phyloP scores from a whole-genome alignment of 2,888 invertebrate genomes.

The Zaprionus bogoriensis region DNA sequence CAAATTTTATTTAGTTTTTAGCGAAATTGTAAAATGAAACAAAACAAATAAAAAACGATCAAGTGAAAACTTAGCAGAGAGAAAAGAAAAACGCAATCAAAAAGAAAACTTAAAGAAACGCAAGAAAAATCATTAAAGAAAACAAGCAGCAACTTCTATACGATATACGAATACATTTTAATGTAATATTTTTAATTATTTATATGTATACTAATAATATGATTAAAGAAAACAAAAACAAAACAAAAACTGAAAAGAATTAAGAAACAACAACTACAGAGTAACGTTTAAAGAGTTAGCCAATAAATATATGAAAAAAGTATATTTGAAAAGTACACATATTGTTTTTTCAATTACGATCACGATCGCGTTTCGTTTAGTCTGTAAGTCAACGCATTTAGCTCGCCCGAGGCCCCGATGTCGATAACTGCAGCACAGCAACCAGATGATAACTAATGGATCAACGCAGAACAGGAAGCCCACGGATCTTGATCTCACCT shows the following conservation, averaged over 20 bases:
- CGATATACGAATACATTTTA: slow-evolving; percentile 82
- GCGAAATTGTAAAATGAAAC: slow-evolving; percentile 82
- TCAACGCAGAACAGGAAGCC: neutral
- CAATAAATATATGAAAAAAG: slow-evolving; percentile 81
- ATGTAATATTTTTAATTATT: slow-evolving; percentile 82
- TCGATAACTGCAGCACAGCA: too few species aligned
- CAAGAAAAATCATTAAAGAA: slow-evolving; percentile 33
- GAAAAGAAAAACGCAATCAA: slow-evolving; percentile 63
- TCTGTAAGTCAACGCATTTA: slow-evolving; percentile 47
- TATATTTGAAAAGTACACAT: slow-evolving; percentile 80
- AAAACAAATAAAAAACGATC: slow-evolving; percentile 33
- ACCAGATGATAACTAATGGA: too few species aligned
- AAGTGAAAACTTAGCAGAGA: slow-evolving; percentile 45
- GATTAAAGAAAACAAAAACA: slow-evolving; percentile 69
- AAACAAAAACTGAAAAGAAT: slow-evolving; percentile 60
- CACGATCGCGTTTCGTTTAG: slow-evolving; percentile 27
- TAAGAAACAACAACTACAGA: slow-evolving; percentile 70
- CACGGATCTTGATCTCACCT: too few species aligned
- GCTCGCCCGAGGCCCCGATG: neutral
- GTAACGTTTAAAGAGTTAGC: slow-evolving; percentile 79
- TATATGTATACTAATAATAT: slow-evolving; percentile 82
- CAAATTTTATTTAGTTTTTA: slow-evolving; percentile 81
- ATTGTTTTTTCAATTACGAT: slow-evolving; percentile 52
- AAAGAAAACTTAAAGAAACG: slow-evolving; percentile 46
- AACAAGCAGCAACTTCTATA: slow-evolving; percentile 78